Base-by-base conservation (phyloP, 2,797 vertebrate genomes). In the Pelodytes ibericus region DNA sequence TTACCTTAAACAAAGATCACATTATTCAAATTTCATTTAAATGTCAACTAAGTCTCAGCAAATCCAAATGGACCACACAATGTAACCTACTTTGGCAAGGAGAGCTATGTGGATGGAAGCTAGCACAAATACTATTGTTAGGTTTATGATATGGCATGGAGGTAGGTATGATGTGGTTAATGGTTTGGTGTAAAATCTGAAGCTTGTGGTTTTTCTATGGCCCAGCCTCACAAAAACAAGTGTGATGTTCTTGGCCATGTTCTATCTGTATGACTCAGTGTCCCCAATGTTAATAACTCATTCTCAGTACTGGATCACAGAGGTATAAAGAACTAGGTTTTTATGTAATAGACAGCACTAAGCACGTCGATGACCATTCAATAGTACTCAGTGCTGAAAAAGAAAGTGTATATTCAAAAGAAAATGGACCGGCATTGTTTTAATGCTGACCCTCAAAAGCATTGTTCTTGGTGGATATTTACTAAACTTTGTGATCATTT, bases 231-330 rank as follows among this genome's bases (percentile, higher is more conserved):
- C n/a, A 20, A 39, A 61, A 26, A 51, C 29, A 69, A 26, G 61
- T 51, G 15, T 51, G 29, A 61, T 69, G 29, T 61, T 68, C 30
- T 62, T 75, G 73, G 57, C 65, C 49, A 33, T 8, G 31, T 27
- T 22, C 41, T 51, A 30, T 18, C 65, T 69, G n/a, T 30, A 27
- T 75, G 39, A 62, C 56, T 75, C 73, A 69, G 15, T 75, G 3
- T 61, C 22, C 39, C 57, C 30, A 69, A 51, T 33, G 0, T 9
- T 59, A 24, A 74, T 39, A 57, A 65, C 22, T 66, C 25, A 9
- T 22, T 3, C 33, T 20, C 26, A 2, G 3, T 26, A 27, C 27
- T 39, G 47, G 15, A 63, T 27, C n/a, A 26, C 49, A 22, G 15
- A 27, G 16, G 18, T 44, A 11, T 7, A 71, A 47, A 71, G 24